These are phyloP conservation scores for Addax nasomaculatus DNA, from an alignment of 2,113 vertebrate species.

Conservation along the genomic window DNA sequence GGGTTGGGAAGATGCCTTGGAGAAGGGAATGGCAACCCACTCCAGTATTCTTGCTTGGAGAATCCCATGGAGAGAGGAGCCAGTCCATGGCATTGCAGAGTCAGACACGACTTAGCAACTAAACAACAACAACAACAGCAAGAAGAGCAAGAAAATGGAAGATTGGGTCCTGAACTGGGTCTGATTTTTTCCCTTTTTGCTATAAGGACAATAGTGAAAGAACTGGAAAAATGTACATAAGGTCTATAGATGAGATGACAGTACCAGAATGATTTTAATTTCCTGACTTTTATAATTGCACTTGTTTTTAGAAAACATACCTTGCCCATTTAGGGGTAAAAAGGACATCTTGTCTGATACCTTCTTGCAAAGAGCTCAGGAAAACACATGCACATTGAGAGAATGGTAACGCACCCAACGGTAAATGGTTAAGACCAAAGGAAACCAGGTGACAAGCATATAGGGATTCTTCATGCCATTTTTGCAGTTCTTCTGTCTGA, in stretches of 20 bases:
- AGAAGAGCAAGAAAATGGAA: not conserved
- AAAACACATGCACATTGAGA: not conserved
- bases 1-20: not conserved
- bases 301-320: not conserved
- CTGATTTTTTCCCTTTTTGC: not conserved
- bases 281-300: not conserved
- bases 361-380: not conserved
- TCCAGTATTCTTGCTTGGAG: not conserved
- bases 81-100: not conserved
- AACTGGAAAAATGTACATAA: not conserved
- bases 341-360: not conserved
- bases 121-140: not conserved
- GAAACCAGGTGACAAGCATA: not conserved
- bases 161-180: not conserved
- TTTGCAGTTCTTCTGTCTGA: not conserved
- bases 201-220: not conserved
- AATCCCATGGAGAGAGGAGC: not conserved
- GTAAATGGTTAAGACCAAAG: not conserved
- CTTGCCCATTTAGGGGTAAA: not conserved
- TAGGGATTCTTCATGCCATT: not conserved
- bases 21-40: not conserved
- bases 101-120: not conserved
- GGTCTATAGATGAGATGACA: not conserved
- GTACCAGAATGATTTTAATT: not conserved
- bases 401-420: fast-evolving